phyloP scores from a whole-genome alignment of 2,113 vertebrate genomes.

The Apteryx mantelli region DNA sequence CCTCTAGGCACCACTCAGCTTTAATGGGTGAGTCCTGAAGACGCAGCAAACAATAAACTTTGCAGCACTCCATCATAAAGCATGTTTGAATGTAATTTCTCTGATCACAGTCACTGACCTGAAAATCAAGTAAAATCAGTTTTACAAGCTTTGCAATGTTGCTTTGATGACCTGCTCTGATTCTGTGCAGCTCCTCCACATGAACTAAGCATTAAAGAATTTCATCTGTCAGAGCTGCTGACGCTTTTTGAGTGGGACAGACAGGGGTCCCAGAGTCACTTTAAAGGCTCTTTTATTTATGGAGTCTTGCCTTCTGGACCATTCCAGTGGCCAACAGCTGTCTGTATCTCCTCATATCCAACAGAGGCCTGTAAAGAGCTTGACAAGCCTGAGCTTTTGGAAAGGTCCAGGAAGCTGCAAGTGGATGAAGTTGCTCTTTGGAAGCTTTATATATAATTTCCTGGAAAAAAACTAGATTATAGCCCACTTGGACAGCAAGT shows the following conservation, averaged over 20 bases:
- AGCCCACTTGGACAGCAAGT: background rate
- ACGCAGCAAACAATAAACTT: background rate
- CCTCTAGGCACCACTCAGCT: background rate
- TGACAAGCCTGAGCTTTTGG: background rate
- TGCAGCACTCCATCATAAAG: background rate
- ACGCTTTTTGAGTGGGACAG: background rate
- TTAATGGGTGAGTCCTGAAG: conserved; percentile 4
- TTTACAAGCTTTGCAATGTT: background rate
- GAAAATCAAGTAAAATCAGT: background rate
- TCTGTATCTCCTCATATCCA: background rate
- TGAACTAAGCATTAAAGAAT: background rate
- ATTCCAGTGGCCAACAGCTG: background rate
- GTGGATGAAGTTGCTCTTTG: background rate
- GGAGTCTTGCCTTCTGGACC: background rate
- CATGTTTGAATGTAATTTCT: fast-evolving
- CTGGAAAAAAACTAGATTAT: background rate
- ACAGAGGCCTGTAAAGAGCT: background rate
- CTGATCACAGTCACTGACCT: fast-evolving
- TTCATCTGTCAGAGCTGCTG: background rate
- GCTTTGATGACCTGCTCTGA: background rate
- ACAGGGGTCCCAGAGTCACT: background rate
- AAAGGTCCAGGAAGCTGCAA: background rate
- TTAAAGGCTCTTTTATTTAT: background rate
- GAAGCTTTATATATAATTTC: background rate
- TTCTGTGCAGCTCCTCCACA: background rate